Conservation (phyloP, 2,797 vertebrate genomes). For the Peromyscus attwateri region DNA sequence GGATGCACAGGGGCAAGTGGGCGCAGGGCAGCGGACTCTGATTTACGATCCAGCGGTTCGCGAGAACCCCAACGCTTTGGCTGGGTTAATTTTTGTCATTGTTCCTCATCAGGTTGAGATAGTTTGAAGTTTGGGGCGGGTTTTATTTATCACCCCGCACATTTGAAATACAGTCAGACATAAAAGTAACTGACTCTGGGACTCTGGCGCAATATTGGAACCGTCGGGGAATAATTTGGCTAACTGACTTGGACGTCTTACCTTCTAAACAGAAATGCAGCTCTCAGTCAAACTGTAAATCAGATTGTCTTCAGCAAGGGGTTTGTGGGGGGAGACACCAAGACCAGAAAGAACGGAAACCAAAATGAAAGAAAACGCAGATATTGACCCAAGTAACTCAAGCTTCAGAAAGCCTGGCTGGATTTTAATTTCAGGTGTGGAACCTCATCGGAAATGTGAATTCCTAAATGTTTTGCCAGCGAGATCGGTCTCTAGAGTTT, state of each 20-base stretch:
- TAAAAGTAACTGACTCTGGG: conserved; percentile 82
- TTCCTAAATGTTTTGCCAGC: conserved; percentile 57
- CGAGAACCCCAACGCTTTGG: conserved; percentile 53
- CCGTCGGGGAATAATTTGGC: conserved; percentile 83
- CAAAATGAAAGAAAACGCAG: conserved; percentile 73
- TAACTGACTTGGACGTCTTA: conserved; percentile 82
- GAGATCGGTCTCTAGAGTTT: background rate
- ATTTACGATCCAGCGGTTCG: conserved; percentile 58
- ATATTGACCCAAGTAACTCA: conserved; percentile 65
- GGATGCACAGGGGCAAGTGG: rapidly evolving
- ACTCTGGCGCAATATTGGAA: conserved; percentile 79
- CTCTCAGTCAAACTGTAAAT: conserved; percentile 82
- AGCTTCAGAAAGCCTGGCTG: conserved; percentile 61
- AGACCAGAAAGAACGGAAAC: conserved; percentile 68
- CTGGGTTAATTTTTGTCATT: conserved; percentile 81
- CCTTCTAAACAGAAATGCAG: conserved; percentile 83
- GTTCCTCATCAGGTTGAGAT: conserved; percentile 73
- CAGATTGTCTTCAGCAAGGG: conserved; percentile 79
- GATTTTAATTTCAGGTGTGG: conserved; percentile 69
- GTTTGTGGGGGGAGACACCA: background rate
- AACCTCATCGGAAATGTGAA: conserved; percentile 27
- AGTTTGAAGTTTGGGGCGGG: conserved; percentile 70
- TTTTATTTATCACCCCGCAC: conserved; percentile 82
- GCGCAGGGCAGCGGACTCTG: background rate
- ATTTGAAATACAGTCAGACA: conserved; percentile 81